phyloP scores from a whole-genome alignment of 2,888 invertebrate genomes.

The Pteria penguin region DNA sequence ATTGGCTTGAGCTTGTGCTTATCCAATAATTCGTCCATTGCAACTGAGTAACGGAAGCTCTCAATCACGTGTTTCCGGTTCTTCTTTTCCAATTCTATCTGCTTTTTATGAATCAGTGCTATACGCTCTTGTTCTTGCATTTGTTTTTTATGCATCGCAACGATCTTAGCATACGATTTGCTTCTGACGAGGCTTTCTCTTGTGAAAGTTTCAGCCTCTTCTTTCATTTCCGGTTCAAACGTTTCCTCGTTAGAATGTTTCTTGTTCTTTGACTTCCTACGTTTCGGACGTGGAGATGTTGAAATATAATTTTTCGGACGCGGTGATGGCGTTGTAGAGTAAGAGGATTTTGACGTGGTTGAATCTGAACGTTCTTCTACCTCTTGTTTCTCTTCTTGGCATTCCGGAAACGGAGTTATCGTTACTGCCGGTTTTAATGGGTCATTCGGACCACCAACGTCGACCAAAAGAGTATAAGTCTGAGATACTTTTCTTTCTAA shows the following conservation, averaged over 20 bases:
- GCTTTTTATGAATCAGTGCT: conserved; percentile 5
- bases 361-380: neutral
- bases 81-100: conserved; percentile 6
- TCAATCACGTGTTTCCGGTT: conserved; percentile 18
- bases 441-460: neutral
- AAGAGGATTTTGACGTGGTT: neutral
- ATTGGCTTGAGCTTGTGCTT: neutral
- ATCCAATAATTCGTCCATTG: neutral
- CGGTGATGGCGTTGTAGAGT: neutral
- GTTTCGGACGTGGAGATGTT: neutral
- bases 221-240: neutral
- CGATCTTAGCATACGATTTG: conserved; percentile 7
- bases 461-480: neutral
- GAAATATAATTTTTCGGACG: too few relatives aligned
- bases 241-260: neutral
- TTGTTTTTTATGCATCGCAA: conserved; percentile 11
- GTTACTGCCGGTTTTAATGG: neutral
- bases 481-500: neutral
- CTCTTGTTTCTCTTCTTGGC: neutral
- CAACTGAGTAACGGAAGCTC: conserved; percentile 13
- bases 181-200: neutral
- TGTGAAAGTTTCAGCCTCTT: neutral
- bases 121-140: conserved; percentile 3
- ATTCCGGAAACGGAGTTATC: neutral
- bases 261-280: neutral